phyloP scores from a whole-genome alignment of 2,797 vertebrate species.

The Rhabdophis nuchalis region DNA sequence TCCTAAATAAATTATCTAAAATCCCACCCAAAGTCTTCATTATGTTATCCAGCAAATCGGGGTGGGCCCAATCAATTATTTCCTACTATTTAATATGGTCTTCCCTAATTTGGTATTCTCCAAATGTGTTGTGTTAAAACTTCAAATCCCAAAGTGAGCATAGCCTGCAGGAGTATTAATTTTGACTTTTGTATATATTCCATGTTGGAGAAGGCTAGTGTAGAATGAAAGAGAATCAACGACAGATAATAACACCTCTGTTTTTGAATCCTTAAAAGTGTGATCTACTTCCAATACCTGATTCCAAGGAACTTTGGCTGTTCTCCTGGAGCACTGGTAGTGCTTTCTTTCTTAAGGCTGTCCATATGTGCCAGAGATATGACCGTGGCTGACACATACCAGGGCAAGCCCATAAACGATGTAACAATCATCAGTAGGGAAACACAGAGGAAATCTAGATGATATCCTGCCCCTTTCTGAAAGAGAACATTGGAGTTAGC shows the following conservation, averaged over 20 bases:
- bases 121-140: neutral
- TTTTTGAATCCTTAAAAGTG: neutral
- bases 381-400: constrained; percentile 77
- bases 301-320: constrained; percentile 72
- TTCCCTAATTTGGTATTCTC: neutral
- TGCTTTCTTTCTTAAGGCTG: constrained; percentile 73
- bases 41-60: neutral
- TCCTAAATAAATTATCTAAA: rapidly evolving
- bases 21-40: neutral
- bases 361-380: constrained; percentile 79
- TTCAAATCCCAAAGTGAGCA: neutral
- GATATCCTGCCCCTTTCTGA: constrained; percentile 79
- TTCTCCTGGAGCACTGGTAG: constrained; percentile 67
- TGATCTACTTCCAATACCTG: constrained; percentile 58
- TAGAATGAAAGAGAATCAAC: neutral
- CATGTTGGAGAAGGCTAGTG: neutral
- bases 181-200: neutral
- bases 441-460: constrained; percentile 77
- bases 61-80: neutral
- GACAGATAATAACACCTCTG: neutral
- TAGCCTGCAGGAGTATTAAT: neutral
- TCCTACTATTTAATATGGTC: neutral
- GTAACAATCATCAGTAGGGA: constrained; percentile 71
- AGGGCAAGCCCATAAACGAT: constrained; percentile 72
- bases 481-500: neutral